Base-by-base conservation (phyloP, 2,797 vertebrate species). In the Acestrorhynchus altus region DNA sequence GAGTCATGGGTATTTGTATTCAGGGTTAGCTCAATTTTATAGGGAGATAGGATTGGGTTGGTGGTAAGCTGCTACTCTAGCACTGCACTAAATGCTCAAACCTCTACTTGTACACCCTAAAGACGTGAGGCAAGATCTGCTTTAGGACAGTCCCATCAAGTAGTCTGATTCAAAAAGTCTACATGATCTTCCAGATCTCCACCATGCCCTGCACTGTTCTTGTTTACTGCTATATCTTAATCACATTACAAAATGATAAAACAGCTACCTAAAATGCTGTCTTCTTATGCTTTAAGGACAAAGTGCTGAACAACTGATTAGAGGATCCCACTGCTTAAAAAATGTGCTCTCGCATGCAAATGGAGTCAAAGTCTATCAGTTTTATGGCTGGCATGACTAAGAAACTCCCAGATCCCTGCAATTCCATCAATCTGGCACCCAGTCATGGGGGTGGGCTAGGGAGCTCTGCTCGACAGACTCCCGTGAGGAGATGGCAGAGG, bases 301-400 rank as follows among this genome's bases (percentile, higher is more conserved):
- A n/a, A n/a, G n/a, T n/a, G n/a, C n/a, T n/a, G n/a, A n/a, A 35
- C 31, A 35, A 6, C 31, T 35, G 31, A 2, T 35, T 35, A 35
- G 31, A 35, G 31, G 31, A 35, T 2, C 31, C 31, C 31, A 35
- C 6, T 2, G 31, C 31, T 28, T 42, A 13, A 24, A 6, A 26
- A 26, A 52, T 35, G 31, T 35, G 2, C 31, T 35, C 31, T 6
- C 31, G 12, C 18, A 40, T 40, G 4, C n/a, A 28, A 1, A 20
- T 8, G 60, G 7, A 63, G 35, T n/a, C 15, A 22, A 4, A 20
- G 20, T 22, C 12, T 8, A 7, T 6, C 2, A 22, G 39, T 64
- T 64, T 64, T 64, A 64, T 40, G 42, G 35, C 39, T 64, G 16
- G 61, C 31, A 39, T 44, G 20, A 46, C 20, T 44, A 11, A 65